Percentiles rank a stretch among this genome's conserved stretches.
Evolutionary conservation across 2,797 vertebrate genomes (phyloP).

Genomic region (Clarias pachynema): DNA sequence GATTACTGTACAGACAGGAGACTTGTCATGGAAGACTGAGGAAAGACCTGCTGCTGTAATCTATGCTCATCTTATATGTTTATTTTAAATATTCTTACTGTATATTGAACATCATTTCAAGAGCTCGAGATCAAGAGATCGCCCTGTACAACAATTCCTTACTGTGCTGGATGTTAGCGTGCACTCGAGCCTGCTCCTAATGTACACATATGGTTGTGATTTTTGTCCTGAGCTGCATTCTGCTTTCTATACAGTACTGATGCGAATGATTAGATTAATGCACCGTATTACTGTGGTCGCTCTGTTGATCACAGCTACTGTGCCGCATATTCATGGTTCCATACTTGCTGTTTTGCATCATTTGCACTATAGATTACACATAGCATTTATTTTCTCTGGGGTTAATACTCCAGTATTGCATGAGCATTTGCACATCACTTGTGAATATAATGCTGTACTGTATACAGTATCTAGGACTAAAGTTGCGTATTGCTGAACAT

Average conservation of each 20-base stretch:
- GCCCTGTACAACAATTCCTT: neutral
- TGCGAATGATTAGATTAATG: conserved; percentile 9
- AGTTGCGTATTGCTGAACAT: no score
- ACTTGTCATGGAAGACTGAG: neutral
- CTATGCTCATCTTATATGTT: neutral
- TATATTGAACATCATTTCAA: neutral
- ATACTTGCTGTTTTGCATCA: neutral
- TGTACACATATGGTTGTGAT: neutral
- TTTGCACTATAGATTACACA: neutral
- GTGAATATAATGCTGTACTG: neutral
- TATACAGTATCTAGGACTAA: no score
- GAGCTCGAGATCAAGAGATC: neutral
- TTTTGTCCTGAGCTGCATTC: neutral
- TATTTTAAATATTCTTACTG: neutral
- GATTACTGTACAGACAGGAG: neutral
- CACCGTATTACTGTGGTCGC: neutral
- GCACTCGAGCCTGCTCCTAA: neutral
- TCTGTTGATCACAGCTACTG: neutral
- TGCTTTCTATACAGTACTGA: neutral
- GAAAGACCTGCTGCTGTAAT: neutral
- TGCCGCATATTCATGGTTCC: neutral
- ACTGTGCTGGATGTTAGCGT: no score
- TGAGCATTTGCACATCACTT: neutral
- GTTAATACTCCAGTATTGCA: neutral
- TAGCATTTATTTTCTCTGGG: neutral